Percentiles rank a stretch among this genome's conserved stretches.
Evolutionary conservation across 1,140 invertebrate species (phyloP).

Genomic region (Drosophila burlai): DNA sequence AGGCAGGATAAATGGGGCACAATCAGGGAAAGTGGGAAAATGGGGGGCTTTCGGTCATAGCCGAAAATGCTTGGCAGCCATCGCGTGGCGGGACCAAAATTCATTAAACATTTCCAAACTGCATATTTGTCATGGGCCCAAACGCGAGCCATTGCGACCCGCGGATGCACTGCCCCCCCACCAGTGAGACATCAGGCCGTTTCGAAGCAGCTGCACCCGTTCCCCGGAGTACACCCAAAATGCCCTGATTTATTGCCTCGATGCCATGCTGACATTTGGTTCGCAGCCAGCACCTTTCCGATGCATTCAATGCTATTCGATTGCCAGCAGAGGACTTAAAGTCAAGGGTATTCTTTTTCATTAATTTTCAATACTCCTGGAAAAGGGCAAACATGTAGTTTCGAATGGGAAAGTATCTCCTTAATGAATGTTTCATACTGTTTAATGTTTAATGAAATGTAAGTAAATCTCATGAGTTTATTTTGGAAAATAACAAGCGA

Average conservation of each 20-base stretch:
- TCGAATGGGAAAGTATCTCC: neutral
- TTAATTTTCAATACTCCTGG: neutral
- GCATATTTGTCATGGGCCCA: slow-evolving; percentile 58
- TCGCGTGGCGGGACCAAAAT: slow-evolving; percentile 51
- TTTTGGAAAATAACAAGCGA: neutral
- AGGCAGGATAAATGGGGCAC: neutral
- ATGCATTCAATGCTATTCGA: slow-evolving; percentile 15
- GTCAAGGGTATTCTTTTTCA: neutral
- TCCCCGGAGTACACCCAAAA: slow-evolving; percentile 12
- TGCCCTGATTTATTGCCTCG: slow-evolving; percentile 31
- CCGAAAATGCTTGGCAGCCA: slow-evolving; percentile 27
- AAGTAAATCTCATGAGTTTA: no score
- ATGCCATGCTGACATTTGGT: slow-evolving; percentile 30
- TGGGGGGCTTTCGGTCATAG: neutral
- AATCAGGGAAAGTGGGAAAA: slow-evolving; percentile 2
- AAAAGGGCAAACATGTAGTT: neutral
- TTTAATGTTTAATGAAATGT: neutral
- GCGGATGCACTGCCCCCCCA: slow-evolving; percentile 23
- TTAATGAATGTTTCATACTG: neutral
- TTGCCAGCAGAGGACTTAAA: slow-evolving; percentile 11
- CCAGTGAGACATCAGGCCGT: slow-evolving; percentile 11
- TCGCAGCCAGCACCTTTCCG: slow-evolving; percentile 21
- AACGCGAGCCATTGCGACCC: slow-evolving; percentile 9
- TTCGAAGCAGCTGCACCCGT: slow-evolving; percentile 12
- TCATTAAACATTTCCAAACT: slow-evolving; percentile 66